Evolutionary conservation across 2,888 invertebrate genomes (phyloP).

Genomic region (Willowsia nigromaculata): DNA sequence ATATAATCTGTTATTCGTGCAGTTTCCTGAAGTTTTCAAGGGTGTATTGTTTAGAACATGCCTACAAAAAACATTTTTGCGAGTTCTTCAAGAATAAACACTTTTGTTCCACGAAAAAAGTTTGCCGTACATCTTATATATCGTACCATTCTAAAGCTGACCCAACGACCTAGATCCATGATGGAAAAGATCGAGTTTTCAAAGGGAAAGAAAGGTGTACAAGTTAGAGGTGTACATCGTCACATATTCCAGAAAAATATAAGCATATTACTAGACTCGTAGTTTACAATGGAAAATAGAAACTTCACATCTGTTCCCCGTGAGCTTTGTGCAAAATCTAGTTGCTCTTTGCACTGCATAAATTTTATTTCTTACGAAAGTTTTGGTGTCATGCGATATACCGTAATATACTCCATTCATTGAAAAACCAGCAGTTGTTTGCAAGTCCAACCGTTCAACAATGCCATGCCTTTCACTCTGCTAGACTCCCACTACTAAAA

Average conservation of each 20-base stretch:
- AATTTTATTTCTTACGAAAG: constrained; percentile 32
- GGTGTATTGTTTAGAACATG: neutral
- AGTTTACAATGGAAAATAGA: neutral
- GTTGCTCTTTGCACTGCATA: constrained; percentile 15
- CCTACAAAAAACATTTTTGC: neutral
- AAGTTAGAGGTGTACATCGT: neutral
- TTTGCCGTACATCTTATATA: neutral
- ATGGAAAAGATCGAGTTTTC: constrained; percentile 38
- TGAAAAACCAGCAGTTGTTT: neutral
- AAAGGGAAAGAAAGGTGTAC: constrained; percentile 10
- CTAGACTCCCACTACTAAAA: neutral
- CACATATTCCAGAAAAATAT: neutral
- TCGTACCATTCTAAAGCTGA: neutral
- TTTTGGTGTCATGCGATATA: constrained; percentile 16
- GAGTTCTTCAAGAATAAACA: neutral
- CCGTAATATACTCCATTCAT: constrained; percentile 8
- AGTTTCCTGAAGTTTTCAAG: neutral
- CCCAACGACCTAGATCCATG: constrained; percentile 47
- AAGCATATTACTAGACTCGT: neutral
- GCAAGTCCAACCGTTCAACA: neutral
- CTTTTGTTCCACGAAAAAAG: neutral
- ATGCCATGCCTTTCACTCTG: neutral
- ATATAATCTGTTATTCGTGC: neutral
- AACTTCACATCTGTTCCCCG: constrained; percentile 28
- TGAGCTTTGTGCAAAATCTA: neutral